Conservation (phyloP, 2,888 invertebrate genomes). For the Mystacides longicornis region DNA sequence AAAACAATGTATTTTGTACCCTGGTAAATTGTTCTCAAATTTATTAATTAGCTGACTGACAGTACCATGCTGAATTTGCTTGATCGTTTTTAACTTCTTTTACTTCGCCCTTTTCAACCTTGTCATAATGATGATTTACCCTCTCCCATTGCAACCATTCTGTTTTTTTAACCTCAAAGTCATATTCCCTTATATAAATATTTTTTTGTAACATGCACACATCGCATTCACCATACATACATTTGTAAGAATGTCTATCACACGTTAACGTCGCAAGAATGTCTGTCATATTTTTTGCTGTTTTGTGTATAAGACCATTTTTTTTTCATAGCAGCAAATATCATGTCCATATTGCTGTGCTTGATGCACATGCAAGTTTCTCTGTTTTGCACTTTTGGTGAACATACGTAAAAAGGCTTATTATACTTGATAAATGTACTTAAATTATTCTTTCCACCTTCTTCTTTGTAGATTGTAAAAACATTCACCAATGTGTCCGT, state of each 20-base stretch:
- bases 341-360: not conserved
- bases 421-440: not conserved
- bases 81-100: not conserved
- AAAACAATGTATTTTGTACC: too few relatives aligned
- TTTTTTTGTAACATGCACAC: not conserved
- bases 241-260: not conserved
- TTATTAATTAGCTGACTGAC: not conserved
- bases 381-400: not conserved
- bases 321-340: too few relatives aligned
- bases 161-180: not conserved
- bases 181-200: not conserved
- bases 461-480: not conserved
- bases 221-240: not conserved
- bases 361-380: not conserved
- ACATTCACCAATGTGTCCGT: not conserved
- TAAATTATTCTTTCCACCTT: not conserved
- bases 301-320: not conserved
- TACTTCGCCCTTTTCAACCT: not conserved
- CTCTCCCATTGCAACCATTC: not conserved
- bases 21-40: not conserved
- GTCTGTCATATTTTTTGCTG: not conserved
- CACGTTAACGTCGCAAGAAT: not conserved
- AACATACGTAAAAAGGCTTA: not conserved
- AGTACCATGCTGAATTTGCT: not conserved
- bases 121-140: not conserved